Base-by-base conservation (phyloP, 2,113 vertebrate species). In the Empidonax traillii region DNA sequence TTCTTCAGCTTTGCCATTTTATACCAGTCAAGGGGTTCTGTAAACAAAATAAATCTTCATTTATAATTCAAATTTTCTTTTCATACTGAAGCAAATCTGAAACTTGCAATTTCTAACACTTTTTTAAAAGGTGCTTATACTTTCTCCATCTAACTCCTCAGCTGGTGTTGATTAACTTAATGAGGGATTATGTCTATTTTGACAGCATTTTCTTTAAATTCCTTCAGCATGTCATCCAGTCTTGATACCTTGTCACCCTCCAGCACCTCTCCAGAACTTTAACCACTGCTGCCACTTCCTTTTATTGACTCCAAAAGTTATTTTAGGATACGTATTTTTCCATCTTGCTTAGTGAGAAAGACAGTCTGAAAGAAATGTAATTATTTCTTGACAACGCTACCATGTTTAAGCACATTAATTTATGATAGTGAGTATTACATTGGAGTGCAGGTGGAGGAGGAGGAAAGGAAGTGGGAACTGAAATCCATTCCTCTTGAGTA, bases 171-270 rank as follows among this genome's bases (percentile, higher is more conserved):
- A 96, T 96, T 96, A 96, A 93, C 86, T 93, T 97, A 96, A 96
- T 96, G 93, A 96, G 80, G 39, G 24, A 94, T 92, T 96, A 93
- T 44, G 23, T 88, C 37, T 96, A 93, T 96, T 96, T 97, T 96
- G 94, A 94, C 93, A 97, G 85, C 44, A 77, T 43, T 87, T 94
- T 80, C 79, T 62, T 94, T 93, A 80, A 95, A 90, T 77, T 91
- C 94, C 59, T 87, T 91, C 55, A 83, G 90, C 19, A 17, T 90
- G 94, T 94, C 93, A 96, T 67, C 43, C 63, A 80, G 46, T 83
- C 82, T 82, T 96, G 79, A 90, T 77, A 77, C 61, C 72, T 93
- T 94, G 94, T 93, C 93, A 96, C 67, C 55, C 78, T 31, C 75
- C 72, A 85, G 39, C 55, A 83, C 82, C 91, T 84, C 59, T 90